A percentile compares a stretch with the other conserved stretches of the same genome.
These are phyloP conservation scores for Hormaphis cornu DNA, from an alignment of 1,140 invertebrate genomes.

Conservation along the genomic window DNA sequence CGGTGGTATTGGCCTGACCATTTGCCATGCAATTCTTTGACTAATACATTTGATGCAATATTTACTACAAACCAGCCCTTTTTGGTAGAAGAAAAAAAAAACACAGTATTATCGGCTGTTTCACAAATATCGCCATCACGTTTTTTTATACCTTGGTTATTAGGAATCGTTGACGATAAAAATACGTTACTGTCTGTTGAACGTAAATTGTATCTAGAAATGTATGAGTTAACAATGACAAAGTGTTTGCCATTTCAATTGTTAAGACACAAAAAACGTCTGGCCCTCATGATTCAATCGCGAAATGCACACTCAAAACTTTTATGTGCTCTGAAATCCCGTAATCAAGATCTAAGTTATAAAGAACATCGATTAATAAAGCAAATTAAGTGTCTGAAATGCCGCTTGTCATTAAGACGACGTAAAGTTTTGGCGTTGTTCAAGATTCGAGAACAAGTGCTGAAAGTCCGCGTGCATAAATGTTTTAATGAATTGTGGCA, in stretches of 20 bases:
- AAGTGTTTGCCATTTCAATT: neutral
- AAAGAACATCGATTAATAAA: neutral
- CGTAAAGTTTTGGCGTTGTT: neutral
- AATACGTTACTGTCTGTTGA: neutral
- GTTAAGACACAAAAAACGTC: neutral
- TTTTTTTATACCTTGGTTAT: neutral
- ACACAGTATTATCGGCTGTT: neutral
- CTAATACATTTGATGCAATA: neutral
- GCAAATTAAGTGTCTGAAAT: neutral
- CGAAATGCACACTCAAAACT: neutral
- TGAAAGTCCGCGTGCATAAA: neutral
- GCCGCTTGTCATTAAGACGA: neutral
- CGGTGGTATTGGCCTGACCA: neutral
- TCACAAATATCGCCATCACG: neutral
- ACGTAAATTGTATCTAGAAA: neutral
- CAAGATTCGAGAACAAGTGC: neutral
- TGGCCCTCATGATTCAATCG: neutral
- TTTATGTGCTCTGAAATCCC: neutral
- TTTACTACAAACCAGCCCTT: neutral
- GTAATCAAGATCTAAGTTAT: neutral
- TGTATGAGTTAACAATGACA: neutral
- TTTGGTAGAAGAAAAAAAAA: neutral
- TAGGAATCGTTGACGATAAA: neutral
- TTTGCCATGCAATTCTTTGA: neutral
- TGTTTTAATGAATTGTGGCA: neutral